Percentiles rank a stretch among this genome's conserved stretches.
Conservation (phyloP, 2,797 vertebrate genomes). For the Enteromius afrohamiltoni region DNA sequence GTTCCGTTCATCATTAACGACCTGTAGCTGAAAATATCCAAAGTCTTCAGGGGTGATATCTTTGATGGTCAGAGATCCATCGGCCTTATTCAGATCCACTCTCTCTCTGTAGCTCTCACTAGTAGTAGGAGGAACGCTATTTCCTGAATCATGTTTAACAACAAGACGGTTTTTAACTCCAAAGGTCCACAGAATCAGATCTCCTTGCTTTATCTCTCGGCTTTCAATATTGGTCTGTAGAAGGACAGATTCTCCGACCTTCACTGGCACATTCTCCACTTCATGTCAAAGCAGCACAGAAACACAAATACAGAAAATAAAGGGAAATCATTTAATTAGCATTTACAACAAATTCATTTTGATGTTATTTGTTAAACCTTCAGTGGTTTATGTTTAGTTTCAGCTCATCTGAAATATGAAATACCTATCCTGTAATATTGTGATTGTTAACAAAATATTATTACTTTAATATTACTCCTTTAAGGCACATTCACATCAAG, state of each 20-base stretch:
- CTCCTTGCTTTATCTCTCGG: neutral
- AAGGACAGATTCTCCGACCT: neutral
- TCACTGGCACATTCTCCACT: neutral
- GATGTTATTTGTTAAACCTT: too few species aligned
- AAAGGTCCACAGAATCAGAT: slow-evolving; percentile 1
- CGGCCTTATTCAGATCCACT: neutral
- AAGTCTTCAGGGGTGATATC: neutral
- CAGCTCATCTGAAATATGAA: too few species aligned
- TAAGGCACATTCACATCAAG: too few species aligned
- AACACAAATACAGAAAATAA: neutral
- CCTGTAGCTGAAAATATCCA: neutral
- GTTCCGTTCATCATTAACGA: neutral
- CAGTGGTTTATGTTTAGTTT: too few species aligned
- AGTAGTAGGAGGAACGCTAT: too few species aligned
- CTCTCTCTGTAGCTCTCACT: neutral
- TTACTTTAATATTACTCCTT: too few species aligned
- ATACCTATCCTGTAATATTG: too few species aligned
- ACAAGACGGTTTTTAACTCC: neutral
- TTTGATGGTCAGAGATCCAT: neutral
- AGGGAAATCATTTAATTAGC: too few species aligned
- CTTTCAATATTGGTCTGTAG: neutral
- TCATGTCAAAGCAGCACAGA: neutral
- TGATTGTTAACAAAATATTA: too few species aligned
- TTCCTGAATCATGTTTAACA: neutral
- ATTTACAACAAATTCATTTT: too few species aligned